A percentile compares a stretch with the other conserved stretches of the same genome.
Evolutionary conservation across 2,888 invertebrate species (phyloP).

Genomic region (Bhutanitis thaidina): DNA sequence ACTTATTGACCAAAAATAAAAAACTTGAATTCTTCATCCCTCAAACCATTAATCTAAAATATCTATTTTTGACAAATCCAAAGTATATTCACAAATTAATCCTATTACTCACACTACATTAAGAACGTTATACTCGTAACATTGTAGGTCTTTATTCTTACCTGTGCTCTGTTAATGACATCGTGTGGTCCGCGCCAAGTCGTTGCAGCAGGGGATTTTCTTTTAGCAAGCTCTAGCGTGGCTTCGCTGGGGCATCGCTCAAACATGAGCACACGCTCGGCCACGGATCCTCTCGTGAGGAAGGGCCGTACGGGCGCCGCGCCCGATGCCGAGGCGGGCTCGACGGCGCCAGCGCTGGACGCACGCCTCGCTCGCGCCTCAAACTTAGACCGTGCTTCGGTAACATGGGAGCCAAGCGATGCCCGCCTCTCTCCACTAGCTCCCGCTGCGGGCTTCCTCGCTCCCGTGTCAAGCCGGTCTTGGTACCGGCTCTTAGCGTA

Average conservation of each 20-base stretch:
- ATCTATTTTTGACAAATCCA: no score
- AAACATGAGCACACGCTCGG: conserved; percentile 93
- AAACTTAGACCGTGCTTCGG: conserved; percentile 72
- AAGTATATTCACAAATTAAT: no score
- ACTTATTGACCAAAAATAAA: no score
- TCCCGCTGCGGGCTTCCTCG: conserved; percentile 65
- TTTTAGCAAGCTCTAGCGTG: conserved; percentile 82
- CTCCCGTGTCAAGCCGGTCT: conserved; percentile 76
- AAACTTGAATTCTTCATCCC: no score
- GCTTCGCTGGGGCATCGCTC: conserved; percentile 93
- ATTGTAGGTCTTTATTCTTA: no score
- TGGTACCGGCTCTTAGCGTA: conserved; percentile 84
- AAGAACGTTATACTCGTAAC: no score
- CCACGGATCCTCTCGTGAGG: conserved; percentile 93
- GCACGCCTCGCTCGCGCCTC: conserved; percentile 73
- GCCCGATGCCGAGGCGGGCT: conserved; percentile 52
- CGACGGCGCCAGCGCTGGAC: conserved; percentile 65
- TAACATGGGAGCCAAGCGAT: conserved; percentile 72
- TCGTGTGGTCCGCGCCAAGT: conserved; percentile 79
- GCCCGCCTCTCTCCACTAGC: conserved; percentile 66
- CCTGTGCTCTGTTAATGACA: conserved; percentile 78
- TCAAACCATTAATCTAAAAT: no score
- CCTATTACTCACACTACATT: no score
- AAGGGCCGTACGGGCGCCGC: conserved; percentile 87
- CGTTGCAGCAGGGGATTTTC: conserved; percentile 77